These are phyloP conservation scores for Acropternis orthonyx DNA, from an alignment of 2,797 vertebrate species.

Conservation along the genomic window DNA sequence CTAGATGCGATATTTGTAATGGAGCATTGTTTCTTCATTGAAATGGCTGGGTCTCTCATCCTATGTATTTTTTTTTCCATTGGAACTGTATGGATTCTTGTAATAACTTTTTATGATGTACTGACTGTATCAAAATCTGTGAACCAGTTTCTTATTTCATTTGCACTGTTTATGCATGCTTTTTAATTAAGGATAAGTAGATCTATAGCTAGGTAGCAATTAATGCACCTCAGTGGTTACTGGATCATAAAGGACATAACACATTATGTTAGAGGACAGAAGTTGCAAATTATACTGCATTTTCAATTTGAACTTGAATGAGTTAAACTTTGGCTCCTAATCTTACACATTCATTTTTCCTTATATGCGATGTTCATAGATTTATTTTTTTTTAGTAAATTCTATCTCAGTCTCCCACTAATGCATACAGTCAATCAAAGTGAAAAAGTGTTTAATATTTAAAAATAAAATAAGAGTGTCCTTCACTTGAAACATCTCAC, in stretches of 20 bases:
- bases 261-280: neutral
- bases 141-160: neutral
- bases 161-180: neutral
- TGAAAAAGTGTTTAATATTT: neutral
- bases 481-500: neutral
- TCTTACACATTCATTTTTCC: neutral
- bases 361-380: neutral
- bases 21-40: neutral
- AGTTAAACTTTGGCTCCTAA: neutral
- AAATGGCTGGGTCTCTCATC: neutral
- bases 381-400: neutral
- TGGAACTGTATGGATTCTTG: neutral
- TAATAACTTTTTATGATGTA: neutral
- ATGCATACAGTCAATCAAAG: neutral
- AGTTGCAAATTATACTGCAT: neutral
- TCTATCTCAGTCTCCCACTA: neutral
- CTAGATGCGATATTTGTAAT: neutral
- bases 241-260: neutral
- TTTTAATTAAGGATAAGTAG: neutral
- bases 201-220: neutral
- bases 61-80: neutral
- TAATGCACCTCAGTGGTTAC: neutral
- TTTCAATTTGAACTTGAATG: neutral
- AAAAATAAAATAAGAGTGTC: neutral
- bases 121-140: neutral